Evolutionary conservation across 2,113 vertebrate genomes (phyloP).

Genomic region (Alectura lathami): DNA sequence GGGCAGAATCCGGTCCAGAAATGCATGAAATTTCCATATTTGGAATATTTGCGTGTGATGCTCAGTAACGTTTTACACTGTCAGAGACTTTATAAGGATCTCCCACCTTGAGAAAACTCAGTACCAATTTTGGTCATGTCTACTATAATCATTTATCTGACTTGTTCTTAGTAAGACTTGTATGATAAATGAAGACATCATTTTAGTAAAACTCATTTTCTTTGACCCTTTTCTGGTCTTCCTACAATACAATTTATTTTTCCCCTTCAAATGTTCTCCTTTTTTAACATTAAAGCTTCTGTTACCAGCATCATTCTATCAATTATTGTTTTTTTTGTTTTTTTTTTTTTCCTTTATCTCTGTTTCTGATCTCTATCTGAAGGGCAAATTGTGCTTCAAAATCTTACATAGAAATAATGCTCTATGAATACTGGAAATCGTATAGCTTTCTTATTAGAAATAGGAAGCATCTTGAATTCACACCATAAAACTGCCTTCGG

Average conservation of each 20-base stretch:
- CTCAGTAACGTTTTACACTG: rapidly evolving
- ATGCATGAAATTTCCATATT: neutral
- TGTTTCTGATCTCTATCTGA: neutral
- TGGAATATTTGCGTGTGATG: neutral
- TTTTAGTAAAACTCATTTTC: neutral
- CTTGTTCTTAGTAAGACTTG: neutral
- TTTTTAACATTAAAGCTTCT: neutral
- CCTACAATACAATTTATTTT: neutral
- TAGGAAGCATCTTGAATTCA: neutral
- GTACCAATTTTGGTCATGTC: neutral
- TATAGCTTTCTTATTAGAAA: neutral
- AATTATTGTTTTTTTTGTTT: neutral
- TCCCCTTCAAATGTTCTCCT: neutral
- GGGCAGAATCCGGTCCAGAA: neutral
- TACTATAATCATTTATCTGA: neutral
- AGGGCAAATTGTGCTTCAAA: neutral
- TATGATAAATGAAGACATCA: neutral
- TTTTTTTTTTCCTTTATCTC: neutral
- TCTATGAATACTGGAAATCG: neutral
- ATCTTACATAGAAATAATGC: neutral
- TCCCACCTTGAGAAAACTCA: neutral
- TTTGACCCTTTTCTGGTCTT: neutral
- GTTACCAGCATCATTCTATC: neutral
- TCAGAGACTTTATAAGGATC: neutral
- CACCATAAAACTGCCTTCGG: neutral